These are phyloP conservation scores for Tympanoctomys barrerae DNA, from an alignment of 2,797 vertebrate genomes.

Conservation along the genomic window DNA sequence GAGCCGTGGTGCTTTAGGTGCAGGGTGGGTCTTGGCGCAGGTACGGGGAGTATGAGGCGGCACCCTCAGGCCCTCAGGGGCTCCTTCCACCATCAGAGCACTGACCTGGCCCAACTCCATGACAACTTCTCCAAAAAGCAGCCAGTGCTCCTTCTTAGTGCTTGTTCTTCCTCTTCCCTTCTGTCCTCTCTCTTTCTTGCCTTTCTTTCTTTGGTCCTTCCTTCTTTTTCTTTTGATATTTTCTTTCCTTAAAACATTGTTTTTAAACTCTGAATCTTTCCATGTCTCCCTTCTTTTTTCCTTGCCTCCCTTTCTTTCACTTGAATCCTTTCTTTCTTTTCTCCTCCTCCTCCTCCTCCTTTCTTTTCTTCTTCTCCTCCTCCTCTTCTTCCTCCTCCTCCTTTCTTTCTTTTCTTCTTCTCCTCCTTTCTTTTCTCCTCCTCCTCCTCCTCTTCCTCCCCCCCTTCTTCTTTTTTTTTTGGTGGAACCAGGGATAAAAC, in stretches of 20 bases:
- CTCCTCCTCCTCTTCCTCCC: too few relatives aligned
- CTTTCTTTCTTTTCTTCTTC: too few relatives aligned
- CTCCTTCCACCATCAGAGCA: too few relatives aligned
- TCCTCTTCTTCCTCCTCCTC: background rate
- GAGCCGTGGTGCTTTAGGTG: too few relatives aligned
- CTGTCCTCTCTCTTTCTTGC: background rate
- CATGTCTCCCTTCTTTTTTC: background rate
- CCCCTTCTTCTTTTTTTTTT: too few relatives aligned
- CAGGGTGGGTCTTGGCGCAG: background rate
- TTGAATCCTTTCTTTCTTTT: too few relatives aligned
- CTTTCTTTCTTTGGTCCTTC: background rate
- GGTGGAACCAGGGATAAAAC: too few relatives aligned
- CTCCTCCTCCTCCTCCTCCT: too few relatives aligned
- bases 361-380: too few relatives aligned
- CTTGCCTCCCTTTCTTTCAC: background rate
- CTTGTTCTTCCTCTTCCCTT: background rate
- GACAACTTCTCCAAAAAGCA: background rate
- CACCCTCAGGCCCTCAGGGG: rapidly evolving
- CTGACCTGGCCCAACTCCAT: too few relatives aligned
- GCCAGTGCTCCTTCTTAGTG: background rate
- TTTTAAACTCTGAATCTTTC: background rate
- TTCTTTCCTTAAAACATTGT: background rate
- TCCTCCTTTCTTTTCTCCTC: background rate
- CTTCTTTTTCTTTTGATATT: background rate
- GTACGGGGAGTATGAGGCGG: background rate